Base-by-base conservation (phyloP, 2,888 invertebrate genomes). In the Adelognathus sp. region DNA sequence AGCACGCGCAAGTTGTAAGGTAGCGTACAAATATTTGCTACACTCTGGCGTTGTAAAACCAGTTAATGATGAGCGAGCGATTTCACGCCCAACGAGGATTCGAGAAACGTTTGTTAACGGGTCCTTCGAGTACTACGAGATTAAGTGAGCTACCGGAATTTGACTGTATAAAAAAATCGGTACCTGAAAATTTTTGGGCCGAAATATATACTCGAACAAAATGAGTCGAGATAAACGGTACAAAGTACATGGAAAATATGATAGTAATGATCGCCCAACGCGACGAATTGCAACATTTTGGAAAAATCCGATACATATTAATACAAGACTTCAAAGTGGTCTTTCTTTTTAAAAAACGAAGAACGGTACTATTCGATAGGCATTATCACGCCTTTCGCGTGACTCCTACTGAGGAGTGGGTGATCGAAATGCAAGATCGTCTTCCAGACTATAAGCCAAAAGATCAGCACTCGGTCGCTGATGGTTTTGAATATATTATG, bases 1-100 rank as follows among this genome's bases (percentile, higher is more conserved):
- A 71, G n/a, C 50, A 52, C 9, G 39, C 60, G 4, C 14, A 29
- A 24, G 39, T 61, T 14, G 33, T 70, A 9, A 44, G 60, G 24
- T 58, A 33, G 7, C 9, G 70, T 9, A 24, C 18, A 60, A 70
- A 70, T 18, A 50, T 70, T 44, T 70, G 50, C 7, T 70, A 70
- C 27, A 60, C 36, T 46, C 31, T 60, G 21, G n/a, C 70, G 21
- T 36, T 69, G 31, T 33, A 36, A 18, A 44, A 69, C 44, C 56
- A 56, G 18, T 44, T 56, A 11, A 58, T 69, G 14, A 1, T 69
- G 1, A 44, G 44, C 44, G 58, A 69, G 58, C 41, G 44, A 56
- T 58, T 58, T n/a, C 44, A 58, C 31, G 56, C 44, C 6, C 41
- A 46, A 21, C 29, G 33, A 44, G 58, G 56, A 44, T 69, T 69